Conservation (phyloP, 2,113 vertebrate species). For the Ciconia boyciana region DNA sequence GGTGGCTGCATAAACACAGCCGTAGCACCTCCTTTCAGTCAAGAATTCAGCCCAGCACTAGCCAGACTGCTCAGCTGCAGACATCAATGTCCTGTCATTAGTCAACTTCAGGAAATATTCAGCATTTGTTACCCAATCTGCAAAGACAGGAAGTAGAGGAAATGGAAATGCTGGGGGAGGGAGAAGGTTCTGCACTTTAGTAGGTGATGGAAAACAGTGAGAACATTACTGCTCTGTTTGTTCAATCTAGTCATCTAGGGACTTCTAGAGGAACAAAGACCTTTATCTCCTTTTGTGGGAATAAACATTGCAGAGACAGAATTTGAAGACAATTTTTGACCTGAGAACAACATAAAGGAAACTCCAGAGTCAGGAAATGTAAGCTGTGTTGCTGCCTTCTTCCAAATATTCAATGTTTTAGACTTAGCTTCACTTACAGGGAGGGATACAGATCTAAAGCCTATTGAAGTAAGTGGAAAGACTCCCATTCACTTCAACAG, state of each 20-base stretch:
- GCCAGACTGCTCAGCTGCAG: conserved; percentile 56
- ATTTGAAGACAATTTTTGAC: conserved; percentile 57
- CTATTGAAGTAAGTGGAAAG: background rate
- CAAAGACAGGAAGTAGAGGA: conserved; percentile 75
- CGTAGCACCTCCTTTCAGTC: conserved; percentile 9
- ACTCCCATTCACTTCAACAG: background rate
- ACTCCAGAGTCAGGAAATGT: background rate
- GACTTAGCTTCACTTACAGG: background rate
- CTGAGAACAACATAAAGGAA: conserved; percentile 33
- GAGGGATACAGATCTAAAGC: background rate
- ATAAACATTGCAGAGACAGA: conserved; percentile 57
- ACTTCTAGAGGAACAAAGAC: conserved; percentile 61
- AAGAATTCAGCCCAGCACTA: conserved; percentile 15
- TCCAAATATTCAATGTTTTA: conserved; percentile 10
- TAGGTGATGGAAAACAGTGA: conserved; percentile 71
- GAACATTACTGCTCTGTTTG: conserved; percentile 68
- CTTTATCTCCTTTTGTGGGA: conserved; percentile 65
- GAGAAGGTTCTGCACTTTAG: conserved; percentile 74
- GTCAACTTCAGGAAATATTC: conserved; percentile 78
- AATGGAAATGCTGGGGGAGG: conserved; percentile 73
- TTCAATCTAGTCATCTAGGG: conserved; percentile 63
- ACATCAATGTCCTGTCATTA: conserved; percentile 78
- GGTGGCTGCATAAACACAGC: background rate
- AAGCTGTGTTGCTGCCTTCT: conserved; percentile 5
- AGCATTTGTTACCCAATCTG: conserved; percentile 74